These are phyloP conservation scores for Upupa epops DNA, from an alignment of 2,113 vertebrate genomes.

Conservation along the genomic window DNA sequence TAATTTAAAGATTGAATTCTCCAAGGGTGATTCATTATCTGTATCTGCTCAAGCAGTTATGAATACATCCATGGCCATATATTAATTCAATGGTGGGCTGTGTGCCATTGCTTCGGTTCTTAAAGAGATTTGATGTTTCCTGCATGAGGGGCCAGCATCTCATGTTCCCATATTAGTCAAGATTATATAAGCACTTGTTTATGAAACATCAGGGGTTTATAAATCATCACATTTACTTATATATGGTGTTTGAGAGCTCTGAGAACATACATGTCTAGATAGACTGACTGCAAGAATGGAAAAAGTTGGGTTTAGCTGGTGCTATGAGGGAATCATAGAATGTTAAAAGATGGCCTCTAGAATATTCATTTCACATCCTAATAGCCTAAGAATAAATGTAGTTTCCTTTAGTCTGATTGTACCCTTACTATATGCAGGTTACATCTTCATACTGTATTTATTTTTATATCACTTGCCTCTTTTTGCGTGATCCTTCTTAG, in stretches of 20 bases:
- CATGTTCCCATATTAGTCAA: neutral
- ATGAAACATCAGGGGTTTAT: neutral
- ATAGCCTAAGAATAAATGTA: neutral
- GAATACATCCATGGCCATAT: neutral
- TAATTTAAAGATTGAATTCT: neutral
- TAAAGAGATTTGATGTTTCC: neutral
- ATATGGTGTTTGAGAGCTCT: neutral
- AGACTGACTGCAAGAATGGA: neutral
- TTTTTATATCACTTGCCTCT: neutral
- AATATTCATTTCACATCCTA: neutral
- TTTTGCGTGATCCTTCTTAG: neutral
- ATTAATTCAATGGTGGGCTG: neutral
- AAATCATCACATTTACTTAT: neutral
- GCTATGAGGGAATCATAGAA: neutral
- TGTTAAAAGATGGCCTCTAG: neutral
- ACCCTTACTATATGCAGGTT: neutral
- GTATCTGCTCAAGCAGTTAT: neutral
- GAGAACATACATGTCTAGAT: neutral
- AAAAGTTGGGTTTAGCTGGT: neutral
- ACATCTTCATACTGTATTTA: neutral
- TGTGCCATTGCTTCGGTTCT: neutral
- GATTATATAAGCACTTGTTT: neutral
- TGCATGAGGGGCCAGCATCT: slow-evolving; percentile 25
- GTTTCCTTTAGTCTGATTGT: neutral
- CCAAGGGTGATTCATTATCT: neutral